Conservation (phyloP, 2,113 vertebrate genomes). For the Lepisosteus oculatus region DNA sequence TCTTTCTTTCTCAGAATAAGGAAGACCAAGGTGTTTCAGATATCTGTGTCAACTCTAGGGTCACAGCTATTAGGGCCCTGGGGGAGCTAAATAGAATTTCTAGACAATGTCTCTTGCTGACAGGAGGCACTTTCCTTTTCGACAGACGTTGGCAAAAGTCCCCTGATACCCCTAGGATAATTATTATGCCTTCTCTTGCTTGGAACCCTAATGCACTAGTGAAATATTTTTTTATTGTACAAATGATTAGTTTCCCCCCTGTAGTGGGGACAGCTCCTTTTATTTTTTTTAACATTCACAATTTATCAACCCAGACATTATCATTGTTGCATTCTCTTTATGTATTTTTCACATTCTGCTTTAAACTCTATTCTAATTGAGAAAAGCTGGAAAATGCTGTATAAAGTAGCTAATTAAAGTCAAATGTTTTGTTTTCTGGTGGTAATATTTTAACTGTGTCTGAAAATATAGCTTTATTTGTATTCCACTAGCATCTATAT, state of each 20-base stretch:
- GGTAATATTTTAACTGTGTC: too few relatives aligned
- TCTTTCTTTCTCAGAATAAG: too few relatives aligned
- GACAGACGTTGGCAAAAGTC: conserved; percentile 32
- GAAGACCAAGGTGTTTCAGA: background rate
- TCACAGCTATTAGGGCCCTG: background rate
- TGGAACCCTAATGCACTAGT: conserved; percentile 32
- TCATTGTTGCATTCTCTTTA: too few relatives aligned
- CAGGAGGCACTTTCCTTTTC: conserved; percentile 45
- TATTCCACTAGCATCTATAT: too few relatives aligned
- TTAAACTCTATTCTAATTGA: too few relatives aligned
- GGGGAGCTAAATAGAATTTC: conserved; percentile 19
- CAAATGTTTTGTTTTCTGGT: too few relatives aligned
- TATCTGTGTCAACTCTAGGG: background rate
- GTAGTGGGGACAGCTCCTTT: background rate
- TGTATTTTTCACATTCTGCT: too few relatives aligned
- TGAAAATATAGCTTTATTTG: too few relatives aligned
- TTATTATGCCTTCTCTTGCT: conserved; percentile 36
- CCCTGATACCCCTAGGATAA: conserved; percentile 27
- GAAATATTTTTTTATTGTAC: conserved; percentile 37
- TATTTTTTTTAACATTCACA: conserved; percentile 20
- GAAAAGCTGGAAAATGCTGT: too few relatives aligned
- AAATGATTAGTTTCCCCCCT: conserved; percentile 38
- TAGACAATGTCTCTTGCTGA: conserved; percentile 41
- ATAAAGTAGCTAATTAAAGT: too few relatives aligned
- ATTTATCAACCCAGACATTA: too few relatives aligned